Evolutionary conservation across 2,888 invertebrate species (phyloP), one percentile per base, ranked within the genome.

Genomic region (Deilephila elpenor): DNA sequence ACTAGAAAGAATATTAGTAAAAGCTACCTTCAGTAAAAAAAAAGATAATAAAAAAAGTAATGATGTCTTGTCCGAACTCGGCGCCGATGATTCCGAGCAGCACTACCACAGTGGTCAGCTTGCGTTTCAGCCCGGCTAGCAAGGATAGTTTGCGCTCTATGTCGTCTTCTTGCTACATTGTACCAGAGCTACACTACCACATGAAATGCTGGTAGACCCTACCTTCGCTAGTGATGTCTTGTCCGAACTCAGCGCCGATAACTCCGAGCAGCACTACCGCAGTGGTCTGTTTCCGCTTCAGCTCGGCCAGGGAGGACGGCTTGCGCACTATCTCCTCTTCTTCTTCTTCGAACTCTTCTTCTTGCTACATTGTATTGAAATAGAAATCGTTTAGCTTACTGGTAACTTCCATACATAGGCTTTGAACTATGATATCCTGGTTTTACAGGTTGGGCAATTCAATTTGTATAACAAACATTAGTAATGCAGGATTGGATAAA

Each of bases 181-280:
- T n/a, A n/a, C n/a, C n/a, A n/a, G n/a, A n/a, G n/a, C n/a, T n/a
- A n/a, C n/a, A n/a, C n/a, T n/a, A n/a, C n/a, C n/a, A n/a, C n/a
- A n/a, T n/a, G n/a, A n/a, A n/a, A n/a, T n/a, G n/a, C n/a, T n/a
- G n/a, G n/a, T n/a, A n/a, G n/a, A n/a, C n/a, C n/a, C 32, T 72
- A 91, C 96, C 95, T 83, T 96, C 96, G 60, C 96, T 96, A 0
- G 97, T 96, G 71, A 99, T 98, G 86, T 99, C 99, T 87, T 99
- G 98, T 0, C 99, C 99, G 86, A 99, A 99, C 92, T 99, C 99
- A 0, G 99, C 98, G 0, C 99, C 99, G 73, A 99, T 98, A 0
- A 99, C 99, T 0, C 99, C 99, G 60, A 99, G 91, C 72, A 99
- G 92, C 5, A 99, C 98, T 0, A 99, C 99, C 0, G 99, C 98